Evolutionary conservation across 2,113 vertebrate species (phyloP).

Genomic region (Nipponia nippon): DNA sequence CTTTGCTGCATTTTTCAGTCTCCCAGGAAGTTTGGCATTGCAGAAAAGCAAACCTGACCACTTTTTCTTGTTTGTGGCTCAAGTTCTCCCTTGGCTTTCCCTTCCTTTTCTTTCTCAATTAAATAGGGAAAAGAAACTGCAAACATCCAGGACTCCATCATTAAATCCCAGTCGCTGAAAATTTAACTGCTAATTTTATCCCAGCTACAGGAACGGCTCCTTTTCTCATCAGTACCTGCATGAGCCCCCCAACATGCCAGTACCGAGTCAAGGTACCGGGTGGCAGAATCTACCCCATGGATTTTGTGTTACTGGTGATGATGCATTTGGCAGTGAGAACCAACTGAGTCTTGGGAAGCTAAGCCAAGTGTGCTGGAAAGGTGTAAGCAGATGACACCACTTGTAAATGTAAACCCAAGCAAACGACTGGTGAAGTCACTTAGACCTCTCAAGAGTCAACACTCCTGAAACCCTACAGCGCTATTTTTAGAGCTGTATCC

Average conservation of each 20-base stretch:
- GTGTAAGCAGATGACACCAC: background rate
- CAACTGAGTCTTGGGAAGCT: background rate
- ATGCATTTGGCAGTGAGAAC: background rate
- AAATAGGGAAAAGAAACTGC: background rate
- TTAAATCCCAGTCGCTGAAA: background rate
- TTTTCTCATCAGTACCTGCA: background rate
- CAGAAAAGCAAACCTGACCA: background rate
- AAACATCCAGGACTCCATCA: background rate
- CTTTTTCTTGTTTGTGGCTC: background rate
- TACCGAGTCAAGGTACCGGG: background rate
- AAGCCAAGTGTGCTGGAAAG: background rate
- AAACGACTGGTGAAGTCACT: conserved; percentile 15
- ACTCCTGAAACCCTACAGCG: background rate
- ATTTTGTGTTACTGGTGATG: background rate
- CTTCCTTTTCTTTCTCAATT: background rate
- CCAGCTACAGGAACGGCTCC: background rate
- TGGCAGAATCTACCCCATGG: background rate
- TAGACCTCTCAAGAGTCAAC: background rate
- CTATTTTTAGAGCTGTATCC: background rate
- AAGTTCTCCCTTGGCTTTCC: background rate
- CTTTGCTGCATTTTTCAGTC: background rate
- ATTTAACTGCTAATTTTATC: background rate
- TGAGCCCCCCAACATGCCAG: background rate
- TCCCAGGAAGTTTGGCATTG: background rate
- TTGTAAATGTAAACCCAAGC: background rate